phyloP scores from a whole-genome alignment of 2,888 invertebrate genomes.

The Parnassius mnemosyne region DNA sequence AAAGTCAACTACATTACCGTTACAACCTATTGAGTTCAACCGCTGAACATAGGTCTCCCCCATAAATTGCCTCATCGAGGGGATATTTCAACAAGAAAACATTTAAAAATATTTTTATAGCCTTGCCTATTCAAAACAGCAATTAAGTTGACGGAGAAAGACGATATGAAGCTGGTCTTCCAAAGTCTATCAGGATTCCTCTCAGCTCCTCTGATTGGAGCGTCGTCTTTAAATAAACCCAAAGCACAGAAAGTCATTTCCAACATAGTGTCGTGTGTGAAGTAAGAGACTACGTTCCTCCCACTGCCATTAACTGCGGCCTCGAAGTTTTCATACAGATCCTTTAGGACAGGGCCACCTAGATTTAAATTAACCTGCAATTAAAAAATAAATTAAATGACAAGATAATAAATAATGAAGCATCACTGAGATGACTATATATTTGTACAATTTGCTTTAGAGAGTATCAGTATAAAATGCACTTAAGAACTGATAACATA shows the following conservation, averaged over 20 bases:
- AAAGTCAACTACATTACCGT: too few species aligned
- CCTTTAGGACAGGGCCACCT: conserved; percentile 84
- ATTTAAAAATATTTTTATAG: too few species aligned
- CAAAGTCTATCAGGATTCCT: conserved; percentile 81
- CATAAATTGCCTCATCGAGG: too few species aligned
- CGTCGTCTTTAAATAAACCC: conserved; percentile 82
- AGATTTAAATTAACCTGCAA: conserved; percentile 81
- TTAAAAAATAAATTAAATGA: too few species aligned
- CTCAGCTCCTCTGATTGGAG: conserved; percentile 77
- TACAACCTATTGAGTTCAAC: too few species aligned
- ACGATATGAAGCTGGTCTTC: conserved; percentile 83
- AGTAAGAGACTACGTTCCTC: conserved; percentile 83
- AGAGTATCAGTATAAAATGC: too few species aligned
- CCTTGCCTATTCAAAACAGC: conserved; percentile 86
- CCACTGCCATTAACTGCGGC: conserved; percentile 40
- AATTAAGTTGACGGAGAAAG: conserved; percentile 86
- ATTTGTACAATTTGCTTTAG: too few species aligned
- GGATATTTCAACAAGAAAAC: too few species aligned
- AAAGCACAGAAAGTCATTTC: conserved; percentile 83
- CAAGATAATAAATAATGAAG: too few species aligned
- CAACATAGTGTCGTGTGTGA: conserved; percentile 84
- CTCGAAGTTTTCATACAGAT: conserved; percentile 81
- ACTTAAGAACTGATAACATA: too few species aligned
- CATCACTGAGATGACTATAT: too few species aligned
- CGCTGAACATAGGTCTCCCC: too few species aligned